phyloP scores from a whole-genome alignment of 2,888 invertebrate genomes.

The Drosophila niveifrons region DNA sequence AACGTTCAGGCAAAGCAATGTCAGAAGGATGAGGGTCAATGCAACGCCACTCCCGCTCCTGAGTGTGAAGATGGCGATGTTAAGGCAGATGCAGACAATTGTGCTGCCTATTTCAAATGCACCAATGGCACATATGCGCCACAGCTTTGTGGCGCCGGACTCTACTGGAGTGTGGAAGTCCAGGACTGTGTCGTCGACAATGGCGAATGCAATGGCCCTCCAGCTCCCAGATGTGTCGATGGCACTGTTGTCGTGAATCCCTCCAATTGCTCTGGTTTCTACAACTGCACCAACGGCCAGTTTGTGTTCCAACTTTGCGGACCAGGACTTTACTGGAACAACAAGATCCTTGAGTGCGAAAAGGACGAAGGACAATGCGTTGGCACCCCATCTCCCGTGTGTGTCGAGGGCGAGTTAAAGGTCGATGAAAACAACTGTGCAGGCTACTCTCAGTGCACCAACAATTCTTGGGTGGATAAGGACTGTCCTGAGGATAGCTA shows the following conservation, averaged over 20 bases:
- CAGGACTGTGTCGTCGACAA: constrained; percentile 28
- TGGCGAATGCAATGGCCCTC: constrained; percentile 39
- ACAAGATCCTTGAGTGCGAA: not conserved
- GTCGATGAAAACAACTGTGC: not conserved
- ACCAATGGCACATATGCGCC: constrained; percentile 22
- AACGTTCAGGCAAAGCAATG: constrained; percentile 3
- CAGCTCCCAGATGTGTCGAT: not conserved
- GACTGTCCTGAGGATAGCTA: no score
- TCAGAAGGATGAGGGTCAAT: not conserved
- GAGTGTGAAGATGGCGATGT: not conserved
- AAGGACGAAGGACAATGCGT: not conserved
- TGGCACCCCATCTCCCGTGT: not conserved
- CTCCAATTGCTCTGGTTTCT: not conserved
- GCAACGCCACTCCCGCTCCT: not conserved
- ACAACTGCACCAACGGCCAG: not conserved
- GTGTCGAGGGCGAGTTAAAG: not conserved
- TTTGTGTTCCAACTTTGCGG: not conserved
- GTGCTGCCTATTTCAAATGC: constrained; percentile 26
- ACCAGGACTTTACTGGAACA: not conserved
- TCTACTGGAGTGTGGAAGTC: constrained; percentile 23
- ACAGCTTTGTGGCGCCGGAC: constrained; percentile 3
- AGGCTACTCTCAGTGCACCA: not conserved
- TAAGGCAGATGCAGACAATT: not conserved
- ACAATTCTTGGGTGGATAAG: not conserved
- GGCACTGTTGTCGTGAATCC: not conserved